Percentiles rank a stretch among this genome's conserved stretches.
phyloP scores from a whole-genome alignment of 92 coral and sea anemone species.

The Pocillopora meandrina region DNA sequence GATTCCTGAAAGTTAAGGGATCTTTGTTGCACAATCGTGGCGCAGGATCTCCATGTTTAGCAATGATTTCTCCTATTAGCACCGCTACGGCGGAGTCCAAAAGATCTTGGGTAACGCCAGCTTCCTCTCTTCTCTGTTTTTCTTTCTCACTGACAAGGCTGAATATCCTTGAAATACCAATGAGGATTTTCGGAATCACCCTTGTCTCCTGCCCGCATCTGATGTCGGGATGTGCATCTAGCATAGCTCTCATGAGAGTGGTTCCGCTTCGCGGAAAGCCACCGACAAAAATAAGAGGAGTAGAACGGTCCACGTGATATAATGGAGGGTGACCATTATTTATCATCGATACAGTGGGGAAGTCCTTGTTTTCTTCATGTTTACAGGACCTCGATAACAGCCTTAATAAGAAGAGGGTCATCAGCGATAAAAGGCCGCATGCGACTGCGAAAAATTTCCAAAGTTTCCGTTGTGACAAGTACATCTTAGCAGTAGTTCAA shows the following conservation, averaged over 20 bases:
- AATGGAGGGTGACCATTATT: neutral
- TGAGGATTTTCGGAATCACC: constrained; percentile 82
- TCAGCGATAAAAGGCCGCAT: constrained; percentile 14
- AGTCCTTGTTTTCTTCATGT: constrained; percentile 15
- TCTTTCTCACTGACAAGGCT: constrained; percentile 48
- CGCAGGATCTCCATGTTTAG: constrained; percentile 72
- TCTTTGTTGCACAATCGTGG: constrained; percentile 85
- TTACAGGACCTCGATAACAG: constrained; percentile 19
- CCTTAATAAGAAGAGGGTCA: constrained; percentile 29
- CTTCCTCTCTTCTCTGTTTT: constrained; percentile 71
- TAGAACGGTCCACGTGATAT: constrained; percentile 55
- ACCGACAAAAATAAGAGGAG: constrained; percentile 89
- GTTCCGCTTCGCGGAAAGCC: constrained; percentile 99
- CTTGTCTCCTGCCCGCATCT: constrained; percentile 98
- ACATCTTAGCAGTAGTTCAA: neutral
- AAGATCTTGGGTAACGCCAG: constrained; percentile 75
- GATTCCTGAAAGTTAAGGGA: constrained; percentile 82
- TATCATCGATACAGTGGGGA: constrained; percentile 3
- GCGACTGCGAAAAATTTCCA: constrained; percentile 23
- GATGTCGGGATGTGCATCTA: constrained; percentile 91
- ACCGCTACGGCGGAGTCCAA: constrained; percentile 84
- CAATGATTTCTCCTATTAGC: constrained; percentile 73
- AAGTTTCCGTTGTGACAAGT: constrained; percentile 13
- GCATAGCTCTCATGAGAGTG: constrained; percentile 91
- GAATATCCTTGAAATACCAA: constrained; percentile 56